Evolutionary conservation across 2,888 invertebrate species (phyloP).

Genomic region (Myathropa florea): DNA sequence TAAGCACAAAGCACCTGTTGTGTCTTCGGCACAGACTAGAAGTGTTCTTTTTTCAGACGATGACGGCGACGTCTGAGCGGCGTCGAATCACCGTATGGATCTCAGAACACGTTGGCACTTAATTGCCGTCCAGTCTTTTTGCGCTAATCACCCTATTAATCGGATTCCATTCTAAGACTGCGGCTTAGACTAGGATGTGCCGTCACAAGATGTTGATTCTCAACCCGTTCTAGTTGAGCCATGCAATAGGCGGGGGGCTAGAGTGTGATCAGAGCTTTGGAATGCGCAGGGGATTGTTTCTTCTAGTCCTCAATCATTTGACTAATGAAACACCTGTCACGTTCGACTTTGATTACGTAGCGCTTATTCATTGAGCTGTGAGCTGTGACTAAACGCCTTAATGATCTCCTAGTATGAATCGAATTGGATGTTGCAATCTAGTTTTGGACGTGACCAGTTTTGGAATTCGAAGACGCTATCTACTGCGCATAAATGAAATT

Average conservation of each 20-base stretch:
- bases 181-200: neutral
- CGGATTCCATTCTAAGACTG: neutral
- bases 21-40: neutral
- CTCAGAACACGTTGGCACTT: neutral
- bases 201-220: conserved; percentile 1
- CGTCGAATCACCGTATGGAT: too few relatives aligned
- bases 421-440: neutral
- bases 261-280: neutral
- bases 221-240: conserved; percentile 7
- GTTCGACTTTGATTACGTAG: neutral
- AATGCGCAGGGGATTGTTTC: neutral
- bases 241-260: neutral
- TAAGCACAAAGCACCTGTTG: neutral
- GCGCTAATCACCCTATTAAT: neutral
- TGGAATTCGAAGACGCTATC: neutral
- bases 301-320: neutral
- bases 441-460: neutral
- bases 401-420: neutral
- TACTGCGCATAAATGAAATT: neutral
- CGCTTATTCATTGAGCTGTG: neutral
- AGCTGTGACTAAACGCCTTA: neutral
- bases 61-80: too few relatives aligned
- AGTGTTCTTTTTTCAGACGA: neutral
- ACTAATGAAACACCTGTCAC: neutral
- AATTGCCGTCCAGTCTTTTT: neutral